Conservation (phyloP, 2,797 vertebrate species). For the Halcyon leucocephala region DNA sequence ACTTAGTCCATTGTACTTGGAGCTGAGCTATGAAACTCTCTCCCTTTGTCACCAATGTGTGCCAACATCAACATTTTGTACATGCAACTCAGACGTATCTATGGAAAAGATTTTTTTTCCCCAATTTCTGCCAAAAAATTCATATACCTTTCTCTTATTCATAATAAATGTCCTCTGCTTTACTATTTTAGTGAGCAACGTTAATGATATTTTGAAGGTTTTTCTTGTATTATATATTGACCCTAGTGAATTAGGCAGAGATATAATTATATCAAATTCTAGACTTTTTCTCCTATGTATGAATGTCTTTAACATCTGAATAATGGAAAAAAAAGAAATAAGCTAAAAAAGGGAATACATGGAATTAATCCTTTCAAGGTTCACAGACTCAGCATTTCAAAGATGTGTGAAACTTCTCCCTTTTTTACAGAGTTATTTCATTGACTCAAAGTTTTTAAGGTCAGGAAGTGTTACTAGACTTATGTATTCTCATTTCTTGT, state of each 20-base stretch:
- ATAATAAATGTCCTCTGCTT: neutral
- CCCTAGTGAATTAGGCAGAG: neutral
- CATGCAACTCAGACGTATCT: rapidly evolving
- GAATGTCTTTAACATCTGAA: neutral
- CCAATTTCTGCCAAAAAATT: neutral
- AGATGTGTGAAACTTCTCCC: neutral
- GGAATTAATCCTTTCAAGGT: conserved; percentile 11
- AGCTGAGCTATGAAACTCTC: neutral
- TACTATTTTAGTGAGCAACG: neutral
- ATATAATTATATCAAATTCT: neutral
- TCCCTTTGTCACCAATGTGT: neutral
- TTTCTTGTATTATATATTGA: neutral
- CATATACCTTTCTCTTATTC: neutral
- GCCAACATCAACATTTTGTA: neutral
- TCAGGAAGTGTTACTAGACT: conserved; percentile 17
- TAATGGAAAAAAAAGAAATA: neutral
- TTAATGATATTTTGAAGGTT: neutral
- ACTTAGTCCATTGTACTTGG: neutral
- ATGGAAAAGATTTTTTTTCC: neutral
- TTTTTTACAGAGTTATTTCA: neutral
- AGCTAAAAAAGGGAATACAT: neutral
- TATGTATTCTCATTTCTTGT: neutral
- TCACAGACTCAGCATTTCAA: neutral
- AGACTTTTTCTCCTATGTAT: neutral
- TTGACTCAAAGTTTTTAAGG: conserved; percentile 14